Percentiles rank a stretch among this genome's conserved stretches.
Evolutionary conservation across 2,797 vertebrate genomes (phyloP).

Genomic region (Tokudaia muenninki): DNA sequence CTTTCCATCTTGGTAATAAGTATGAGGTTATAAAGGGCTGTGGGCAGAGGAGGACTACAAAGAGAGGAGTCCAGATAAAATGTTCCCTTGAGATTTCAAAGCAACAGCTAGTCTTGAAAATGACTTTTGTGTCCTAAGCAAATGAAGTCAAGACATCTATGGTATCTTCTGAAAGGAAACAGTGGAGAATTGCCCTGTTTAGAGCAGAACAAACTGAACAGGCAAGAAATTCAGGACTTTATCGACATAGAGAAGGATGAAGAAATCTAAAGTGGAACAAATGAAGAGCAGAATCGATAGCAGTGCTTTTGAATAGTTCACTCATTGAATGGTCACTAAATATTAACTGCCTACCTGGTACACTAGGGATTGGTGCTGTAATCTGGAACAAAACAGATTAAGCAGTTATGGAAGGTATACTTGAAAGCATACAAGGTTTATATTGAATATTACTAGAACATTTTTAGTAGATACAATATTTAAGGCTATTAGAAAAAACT

Average conservation of each 20-base stretch:
- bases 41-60: background rate
- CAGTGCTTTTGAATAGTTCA: slow-evolving; percentile 37
- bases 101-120: slow-evolving; percentile 27
- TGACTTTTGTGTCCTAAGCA: slow-evolving; percentile 19
- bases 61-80: slow-evolving; percentile 31
- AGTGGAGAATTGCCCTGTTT: background rate
- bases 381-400: slow-evolving; percentile 10
- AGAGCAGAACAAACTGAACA: slow-evolving; percentile 48
- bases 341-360: background rate
- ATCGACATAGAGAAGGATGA: slow-evolving; percentile 11
- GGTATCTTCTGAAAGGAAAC: slow-evolving; percentile 22
- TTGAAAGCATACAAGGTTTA: slow-evolving; percentile 50
- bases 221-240: slow-evolving; percentile 7
- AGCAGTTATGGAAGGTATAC: slow-evolving; percentile 26
- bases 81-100: slow-evolving; percentile 51
- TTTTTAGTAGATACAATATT: slow-evolving; percentile 40
- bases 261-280: slow-evolving; percentile 41
- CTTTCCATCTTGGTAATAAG: slow-evolving; percentile 27
- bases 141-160: background rate
- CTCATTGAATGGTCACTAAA: slow-evolving; percentile 38
- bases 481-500: slow-evolving; percentile 50
- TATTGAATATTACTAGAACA: slow-evolving; percentile 45
- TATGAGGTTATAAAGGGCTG: background rate
- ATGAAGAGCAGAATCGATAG: slow-evolving; percentile 15
- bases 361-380: background rate